Evolutionary conservation across 1,140 invertebrate species (phyloP), one percentile per base, ranked within the genome.

Genomic region (Drosophila mojavensis): DNA sequence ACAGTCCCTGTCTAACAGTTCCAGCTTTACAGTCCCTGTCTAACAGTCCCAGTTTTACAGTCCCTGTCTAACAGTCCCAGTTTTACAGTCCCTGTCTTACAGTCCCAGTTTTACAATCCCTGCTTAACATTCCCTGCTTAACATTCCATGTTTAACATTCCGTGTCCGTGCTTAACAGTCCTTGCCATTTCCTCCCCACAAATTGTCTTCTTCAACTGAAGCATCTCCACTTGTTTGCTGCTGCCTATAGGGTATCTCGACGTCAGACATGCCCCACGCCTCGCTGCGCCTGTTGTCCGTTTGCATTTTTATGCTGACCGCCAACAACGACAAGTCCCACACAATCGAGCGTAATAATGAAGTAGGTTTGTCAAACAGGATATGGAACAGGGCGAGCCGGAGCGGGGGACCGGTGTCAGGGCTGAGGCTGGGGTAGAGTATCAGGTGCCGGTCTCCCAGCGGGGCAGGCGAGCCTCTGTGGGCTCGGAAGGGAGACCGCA

Each of bases 291-390:
- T 17, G 36, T 7, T 47, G n/a, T 45, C 17, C 13, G 13, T 59
- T 26, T 45, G 56, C 20, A 33, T 33, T 26, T 43, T 60, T 33
- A 26, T 48, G 58, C 28, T 60, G 28, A 48, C 58, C 58, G 28
- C n/a, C 58, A 60, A 26, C 20, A 61, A 53, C 55, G 15, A 43
- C 36, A 75, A 68, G 50, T 72, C 73, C 67, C 75, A 75, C 79
- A 82, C 86, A 90, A 90, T 90, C 79, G 82, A 80, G 79, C 75
- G 88, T 79, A 83, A 90, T 90, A 90, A 90, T 90, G 88, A 90
- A 90, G 88, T 86, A 80, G 75, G 75, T 78, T 86, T 59, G 81
- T 86, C 43, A 47, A 47, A 47, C 43, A 9, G 43, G 43, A 78
- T 11, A 11, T 20, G 53, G 9, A 9, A 11, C 1, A 5, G 13